Base-by-base conservation (phyloP, 1,140 invertebrate genomes). In the Bombus sibiricus region DNA sequence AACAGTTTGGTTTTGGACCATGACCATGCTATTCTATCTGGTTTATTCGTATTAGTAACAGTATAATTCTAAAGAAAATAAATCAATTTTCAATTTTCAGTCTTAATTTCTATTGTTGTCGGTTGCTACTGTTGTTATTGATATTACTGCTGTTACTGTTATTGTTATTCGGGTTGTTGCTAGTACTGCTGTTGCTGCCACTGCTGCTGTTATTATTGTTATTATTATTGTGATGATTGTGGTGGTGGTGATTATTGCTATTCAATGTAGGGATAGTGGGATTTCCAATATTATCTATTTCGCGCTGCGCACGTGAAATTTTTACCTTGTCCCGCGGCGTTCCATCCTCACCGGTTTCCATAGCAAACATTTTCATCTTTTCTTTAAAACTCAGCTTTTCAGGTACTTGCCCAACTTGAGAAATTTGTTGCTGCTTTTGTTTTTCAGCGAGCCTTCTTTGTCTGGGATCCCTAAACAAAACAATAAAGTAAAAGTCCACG, bases 301-400 rank as follows among this genome's bases (percentile, higher is more conserved):
- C 98, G 89, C 98, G 96, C 95, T 99, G 98, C 62, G 98, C 98
- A 88, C 97, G 96, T n/a, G 98, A 98, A 92, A 98, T 98, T 96
- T 98, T 99, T 62, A 98, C 97, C 96, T 98, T 98, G 93, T 98
- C 98, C 94, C 98, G 97, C 68, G 98, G 98, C 25, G 98, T 98
- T 88, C 97, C 97, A 90, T 97, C 96, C 94, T 99, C 98, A 41
- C 98, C 98, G 2, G 98, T 98, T 95, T 98, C 98, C 95, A 98
- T 97, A 25, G 98, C 98, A 95, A 99, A 99, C 98, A 99, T 98
- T 94, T 98, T 98, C 98, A 99, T 99, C 95, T 99, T 99, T 93
- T 99, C 98, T 93, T 98, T 98, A 93, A 99, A 99, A 77, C 97
- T 98, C 18, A 99, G 95, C 92, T 98, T 98, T 93, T 99, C 98